Evolutionary conservation across 2,113 vertebrate genomes (phyloP).

Genomic region (Anolis carolinensis): DNA sequence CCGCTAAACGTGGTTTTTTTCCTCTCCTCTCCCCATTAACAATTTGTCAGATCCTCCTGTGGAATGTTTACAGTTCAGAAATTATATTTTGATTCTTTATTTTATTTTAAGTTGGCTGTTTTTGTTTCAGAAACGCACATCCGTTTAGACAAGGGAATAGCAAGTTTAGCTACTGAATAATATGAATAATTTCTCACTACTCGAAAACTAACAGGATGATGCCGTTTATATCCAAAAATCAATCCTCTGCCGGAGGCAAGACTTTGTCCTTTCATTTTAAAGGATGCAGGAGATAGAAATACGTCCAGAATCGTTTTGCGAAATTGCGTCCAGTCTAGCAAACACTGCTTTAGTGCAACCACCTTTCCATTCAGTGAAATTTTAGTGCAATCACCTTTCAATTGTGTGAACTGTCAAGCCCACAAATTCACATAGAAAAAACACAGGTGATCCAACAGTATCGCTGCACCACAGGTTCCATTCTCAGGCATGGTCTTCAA

Average conservation of each 20-base stretch:
- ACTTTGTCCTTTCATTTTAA: constrained; percentile 37
- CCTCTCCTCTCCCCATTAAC: not conserved
- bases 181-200: constrained; percentile 51
- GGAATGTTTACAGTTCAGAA: constrained; percentile 38
- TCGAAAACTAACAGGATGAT: constrained; percentile 51
- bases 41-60: constrained; percentile 25
- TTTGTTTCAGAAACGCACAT: constrained; percentile 39
- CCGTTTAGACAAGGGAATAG: constrained; percentile 32
- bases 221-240: constrained; percentile 58
- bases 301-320: constrained; percentile 5
- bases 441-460: no score
- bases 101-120: constrained; percentile 22
- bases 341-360: not conserved
- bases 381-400: not conserved
- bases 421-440: not conserved
- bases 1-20: not conserved
- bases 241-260: constrained; percentile 33
- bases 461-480: no score
- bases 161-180: constrained; percentile 34
- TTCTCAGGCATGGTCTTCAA: not conserved
- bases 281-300: constrained; percentile 31
- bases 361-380: not conserved
- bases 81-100: constrained; percentile 21
- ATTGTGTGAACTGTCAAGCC: not conserved
- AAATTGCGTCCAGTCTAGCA: not conserved